These are phyloP conservation scores for Pycnonotus jocosus DNA, from an alignment of 2,113 vertebrate species.

Conservation along the genomic window DNA sequence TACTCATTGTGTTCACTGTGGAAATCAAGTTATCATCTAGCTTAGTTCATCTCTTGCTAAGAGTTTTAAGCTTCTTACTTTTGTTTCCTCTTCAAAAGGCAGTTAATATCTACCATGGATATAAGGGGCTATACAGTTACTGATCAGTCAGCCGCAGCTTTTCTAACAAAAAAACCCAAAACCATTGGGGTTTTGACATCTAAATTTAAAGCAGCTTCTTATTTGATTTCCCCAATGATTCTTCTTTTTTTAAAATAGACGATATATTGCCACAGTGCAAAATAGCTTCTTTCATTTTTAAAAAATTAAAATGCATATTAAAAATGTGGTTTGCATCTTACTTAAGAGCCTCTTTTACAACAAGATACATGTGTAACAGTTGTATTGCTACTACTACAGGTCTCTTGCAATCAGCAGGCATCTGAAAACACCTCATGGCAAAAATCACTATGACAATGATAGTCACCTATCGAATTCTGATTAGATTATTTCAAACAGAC, in stretches of 20 bases:
- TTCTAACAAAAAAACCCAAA: accelerated
- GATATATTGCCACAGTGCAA: not conserved
- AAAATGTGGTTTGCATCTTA: not conserved
- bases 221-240: not conserved
- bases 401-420: not conserved
- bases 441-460: not conserved
- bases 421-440: not conserved
- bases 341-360: not conserved
- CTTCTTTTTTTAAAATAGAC: not conserved
- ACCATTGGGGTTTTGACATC: accelerated
- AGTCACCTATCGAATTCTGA: accelerated
- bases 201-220: not conserved
- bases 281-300: not conserved
- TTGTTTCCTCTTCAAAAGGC: not conserved
- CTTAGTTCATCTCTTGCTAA: not conserved
- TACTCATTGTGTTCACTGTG: not conserved
- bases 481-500: not conserved
- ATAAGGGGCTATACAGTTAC: accelerated
- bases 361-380: accelerated
- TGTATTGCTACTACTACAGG: not conserved
- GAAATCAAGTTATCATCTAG: not conserved
- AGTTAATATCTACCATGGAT: not conserved
- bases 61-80: not conserved
- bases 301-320: not conserved
- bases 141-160: not conserved